Evolutionary conservation across 2,888 invertebrate species (phyloP), one percentile per base, ranked within the genome.

Genomic region (Zootermopsis nevadensis): DNA sequence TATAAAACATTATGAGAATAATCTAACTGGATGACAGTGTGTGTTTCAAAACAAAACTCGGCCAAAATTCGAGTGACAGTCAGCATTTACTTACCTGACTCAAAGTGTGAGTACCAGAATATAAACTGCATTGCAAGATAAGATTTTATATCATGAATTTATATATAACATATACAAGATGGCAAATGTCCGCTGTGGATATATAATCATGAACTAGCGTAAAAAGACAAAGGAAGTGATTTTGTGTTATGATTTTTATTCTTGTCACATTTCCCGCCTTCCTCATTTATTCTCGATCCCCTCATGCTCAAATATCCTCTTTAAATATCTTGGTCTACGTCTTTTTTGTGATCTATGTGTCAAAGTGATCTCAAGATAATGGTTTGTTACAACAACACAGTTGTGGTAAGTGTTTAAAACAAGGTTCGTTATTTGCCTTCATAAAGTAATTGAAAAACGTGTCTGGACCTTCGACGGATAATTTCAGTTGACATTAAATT

Each of bases 291-390:
- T 27, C 27, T 60, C 60, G n/a, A 74, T 10, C 74, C n/a, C 27
- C n/a, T 22, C 19, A n/a, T 42, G 42, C 74, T 74, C 38, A 74
- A 42, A 38, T 74, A 74, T 60, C 60, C 60, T 27, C 19, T 48
- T 60, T 24, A 60, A 60, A 60, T 60, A 60, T 74, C 33, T 42
- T 42, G 74, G 42, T 81, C 74, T 74, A 81, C 74, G 81, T 55
- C 74, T 81, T 74, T 74, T 74, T 74, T 81, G 81, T 81, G 81
- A 72, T 55, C 24, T 81, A 72, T 79, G 1, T 72, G 53, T 74
- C 30, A 53, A 67, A 81, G 31, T 42, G 31, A 81, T 81, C 19
- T 77, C 69, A 69, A 10, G 15, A 10, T 69, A 69, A 8, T 6
- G 7, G 4, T n/a, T n/a, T 60, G 8, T 60, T 60, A 27, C 12